Base-by-base conservation (phyloP, 2,113 vertebrate genomes). In the Gobius niger region DNA sequence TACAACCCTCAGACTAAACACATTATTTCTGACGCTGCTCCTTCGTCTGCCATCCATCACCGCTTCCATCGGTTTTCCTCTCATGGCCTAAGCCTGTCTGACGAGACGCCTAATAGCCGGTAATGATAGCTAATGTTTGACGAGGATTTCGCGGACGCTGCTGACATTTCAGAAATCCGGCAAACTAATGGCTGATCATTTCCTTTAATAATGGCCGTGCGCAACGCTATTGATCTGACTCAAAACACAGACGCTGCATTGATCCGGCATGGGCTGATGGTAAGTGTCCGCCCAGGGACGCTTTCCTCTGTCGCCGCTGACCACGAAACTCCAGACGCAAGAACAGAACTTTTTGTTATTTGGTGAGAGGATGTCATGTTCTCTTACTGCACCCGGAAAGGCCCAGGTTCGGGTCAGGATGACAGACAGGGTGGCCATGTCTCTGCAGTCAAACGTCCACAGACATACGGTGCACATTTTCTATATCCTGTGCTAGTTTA, bases 161-260 rank as follows among this genome's bases (percentile, higher is more conserved):
- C 78, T 87, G 85, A 86, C 82, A 87, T 86, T 86, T 85, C 34
- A 78, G 68, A 78, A 76, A 75, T 76, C 71, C 42, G 56, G 44
- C 74, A 86, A 88, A 83, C 82, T 85, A 88, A 88, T 81, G 82
- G 76, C 9, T 15, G 15, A 79, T 85, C 73, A 82, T 86, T 82
- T 81, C 66, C 73, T 85, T 61, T 76, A 77, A 81, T 85, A 86
- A 85, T 65, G 54, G 59, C 34, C 66, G 68, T 65, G 70, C 51
- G 73, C 66, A 76, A 81, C 7, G 12, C 66, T 79, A 87, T 86
- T 79, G 85, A 90, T 86, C 68, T 67, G 64, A 80, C 76, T 81
- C 71, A 81, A 79, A 82, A 70, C 59, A 77, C 63, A 90, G 85
- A 82, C 85, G 7, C 63, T n/a, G 44, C 76, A 87, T 87, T 85